Evolutionary conservation across 2,113 vertebrate species (phyloP).

Genomic region (Coracopsis vasa): DNA sequence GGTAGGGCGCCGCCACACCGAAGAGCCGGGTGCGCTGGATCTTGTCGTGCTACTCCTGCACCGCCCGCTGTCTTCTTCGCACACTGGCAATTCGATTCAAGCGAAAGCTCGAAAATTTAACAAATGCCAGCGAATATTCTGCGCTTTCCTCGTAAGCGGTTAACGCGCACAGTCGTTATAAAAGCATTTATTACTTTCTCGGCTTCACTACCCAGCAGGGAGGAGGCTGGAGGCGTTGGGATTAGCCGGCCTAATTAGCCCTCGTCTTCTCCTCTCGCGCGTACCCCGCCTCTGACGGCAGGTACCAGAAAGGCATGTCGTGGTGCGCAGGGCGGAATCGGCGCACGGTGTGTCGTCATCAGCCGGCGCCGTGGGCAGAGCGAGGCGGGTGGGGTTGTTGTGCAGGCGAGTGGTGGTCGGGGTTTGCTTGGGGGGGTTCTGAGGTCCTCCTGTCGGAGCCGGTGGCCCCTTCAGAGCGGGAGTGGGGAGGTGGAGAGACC

Average conservation of each 20-base stretch:
- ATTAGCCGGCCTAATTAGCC: too few species aligned
- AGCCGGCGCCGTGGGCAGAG: not conserved
- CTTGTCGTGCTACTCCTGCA: not conserved
- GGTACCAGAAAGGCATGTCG: accelerated
- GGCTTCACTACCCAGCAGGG: accelerated
- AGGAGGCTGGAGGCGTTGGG: not conserved
- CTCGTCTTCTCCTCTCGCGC: accelerated
- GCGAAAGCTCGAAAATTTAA: accelerated
- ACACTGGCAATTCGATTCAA: accelerated
- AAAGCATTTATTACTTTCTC: not conserved
- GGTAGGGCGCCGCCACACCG: not conserved
- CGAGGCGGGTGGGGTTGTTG: accelerated
- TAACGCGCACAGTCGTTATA: accelerated
- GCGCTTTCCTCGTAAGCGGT: accelerated
- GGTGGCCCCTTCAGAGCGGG: not conserved
- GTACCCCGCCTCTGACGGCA: not conserved
- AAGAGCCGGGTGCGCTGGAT: not conserved
- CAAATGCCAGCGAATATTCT: accelerated
- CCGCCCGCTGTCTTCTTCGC: not conserved
- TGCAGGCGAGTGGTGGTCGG: accelerated
- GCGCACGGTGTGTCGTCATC: not conserved
- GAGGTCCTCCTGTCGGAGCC: accelerated
- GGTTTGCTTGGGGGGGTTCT: accelerated
- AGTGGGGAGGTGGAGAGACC: too few species aligned
- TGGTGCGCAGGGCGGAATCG: accelerated